Conservation (phyloP, 2,797 vertebrate species). For the Ciconia nigra region DNA sequence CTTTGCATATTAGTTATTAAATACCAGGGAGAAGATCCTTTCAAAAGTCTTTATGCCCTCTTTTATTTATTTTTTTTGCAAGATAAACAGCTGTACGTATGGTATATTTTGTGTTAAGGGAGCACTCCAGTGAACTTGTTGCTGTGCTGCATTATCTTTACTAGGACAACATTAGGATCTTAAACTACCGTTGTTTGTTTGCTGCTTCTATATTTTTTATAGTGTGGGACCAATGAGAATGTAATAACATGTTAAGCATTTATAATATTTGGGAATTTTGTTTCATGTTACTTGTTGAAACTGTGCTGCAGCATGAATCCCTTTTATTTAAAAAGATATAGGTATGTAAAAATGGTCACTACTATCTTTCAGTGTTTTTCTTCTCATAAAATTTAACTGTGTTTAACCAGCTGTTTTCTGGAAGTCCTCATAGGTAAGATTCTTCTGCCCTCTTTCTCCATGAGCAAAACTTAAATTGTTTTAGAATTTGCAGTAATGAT, state of each 20-base stretch:
- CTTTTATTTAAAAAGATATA: not conserved
- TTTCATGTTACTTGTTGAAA: slow-evolving; percentile 61
- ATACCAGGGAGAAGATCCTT: not conserved
- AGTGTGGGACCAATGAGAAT: not conserved
- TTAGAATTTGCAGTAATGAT: not conserved
- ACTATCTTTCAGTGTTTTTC: not conserved
- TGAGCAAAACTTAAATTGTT: not conserved
- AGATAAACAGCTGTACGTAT: slow-evolving; percentile 25
- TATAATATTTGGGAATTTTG: not conserved
- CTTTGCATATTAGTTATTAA: not conserved
- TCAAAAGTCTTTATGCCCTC: slow-evolving; percentile 6
- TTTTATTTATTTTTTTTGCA: not conserved
- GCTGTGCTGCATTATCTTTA: slow-evolving; percentile 67
- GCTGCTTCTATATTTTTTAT: not conserved
- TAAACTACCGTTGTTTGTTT: not conserved
- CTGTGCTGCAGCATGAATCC: not conserved
- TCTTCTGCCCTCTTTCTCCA: not conserved
- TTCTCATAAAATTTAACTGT: not conserved
- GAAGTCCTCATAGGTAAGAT: not conserved
- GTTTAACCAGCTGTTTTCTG: not conserved
- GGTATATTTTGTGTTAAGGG: slow-evolving; percentile 1
- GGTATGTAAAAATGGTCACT: not conserved
- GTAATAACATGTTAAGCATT: not conserved
- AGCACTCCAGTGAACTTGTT: slow-evolving; percentile 77
- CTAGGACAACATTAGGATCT: not conserved